Base-by-base conservation (phyloP, 1,140 invertebrate species). In the Anastatus disparis region DNA sequence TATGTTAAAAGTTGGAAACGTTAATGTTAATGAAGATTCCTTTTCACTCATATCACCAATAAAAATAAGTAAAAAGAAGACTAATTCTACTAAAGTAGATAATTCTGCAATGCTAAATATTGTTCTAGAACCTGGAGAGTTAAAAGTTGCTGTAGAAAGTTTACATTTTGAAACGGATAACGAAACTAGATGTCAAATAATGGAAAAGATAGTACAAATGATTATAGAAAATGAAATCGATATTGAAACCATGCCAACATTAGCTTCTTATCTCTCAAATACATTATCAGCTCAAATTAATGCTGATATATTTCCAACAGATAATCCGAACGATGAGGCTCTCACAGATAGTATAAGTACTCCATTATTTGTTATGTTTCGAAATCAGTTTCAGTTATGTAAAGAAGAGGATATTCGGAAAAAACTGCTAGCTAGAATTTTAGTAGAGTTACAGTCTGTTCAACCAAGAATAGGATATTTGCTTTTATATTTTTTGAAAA, bases 401-500 rank as follows among this genome's bases (percentile, higher is more conserved):
- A 90, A 91, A 77, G 90, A 94, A 76, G 95, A 96, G 78, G 92
- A 95, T 73, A 91, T 92, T 72, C 88, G 91, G 68, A 88, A 91
- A 77, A 92, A 94, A 82, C 87, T 92, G 59, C 84, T 94, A 71
- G 87, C 93, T 71, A 90, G 91, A 77, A 87, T 92, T 53, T 88
- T 94, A 46, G 92, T 89, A 75, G 95, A 92, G 85, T 92, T 95
- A 87, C 90, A 92, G 81, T 84, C 83, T 72, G 84, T 89, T 75
- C 89, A 93, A 78, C 89, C 92, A 4, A 89, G 89, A 78, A 88
- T 95, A 63, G 95, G 95, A 59, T 97, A 95, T 82, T 88, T 94
- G 73, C 86, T 98, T 50, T 85, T 98, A 22, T 97, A 95, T 83
- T 95, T 93, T 84, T 85, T 95, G 48, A 94, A 94, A 89, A 91